These are phyloP conservation scores for Myiotriccus ornatus DNA, from an alignment of 2,797 vertebrate genomes.

Conservation along the genomic window DNA sequence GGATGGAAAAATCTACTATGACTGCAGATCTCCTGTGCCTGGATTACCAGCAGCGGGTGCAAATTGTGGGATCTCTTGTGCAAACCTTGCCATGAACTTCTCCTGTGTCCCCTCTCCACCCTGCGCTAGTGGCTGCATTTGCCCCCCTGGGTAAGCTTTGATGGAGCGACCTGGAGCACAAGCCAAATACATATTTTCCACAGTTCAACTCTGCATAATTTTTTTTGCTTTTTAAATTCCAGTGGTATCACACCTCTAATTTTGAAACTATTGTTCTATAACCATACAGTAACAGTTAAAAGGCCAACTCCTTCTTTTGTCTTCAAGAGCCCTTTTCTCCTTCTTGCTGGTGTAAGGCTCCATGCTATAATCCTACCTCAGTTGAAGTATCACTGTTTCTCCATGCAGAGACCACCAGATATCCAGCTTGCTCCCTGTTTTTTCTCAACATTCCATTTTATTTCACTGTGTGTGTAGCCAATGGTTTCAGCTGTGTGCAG, in stretches of 20 bases:
- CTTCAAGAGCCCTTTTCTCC: not conserved
- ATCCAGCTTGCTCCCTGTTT: not conserved
- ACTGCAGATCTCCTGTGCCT: conserved; percentile 88
- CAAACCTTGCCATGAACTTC: conserved; percentile 96
- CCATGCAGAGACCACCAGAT: not conserved
- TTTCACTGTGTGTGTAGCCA: not conserved
- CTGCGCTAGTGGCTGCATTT: conserved; percentile 93
- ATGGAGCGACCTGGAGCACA: not conserved
- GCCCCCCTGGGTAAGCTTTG: conserved; percentile 87
- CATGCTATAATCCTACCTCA: not conserved
- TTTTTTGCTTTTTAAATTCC: not conserved
- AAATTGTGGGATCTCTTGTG: conserved; percentile 91
- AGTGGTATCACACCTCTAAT: not conserved
- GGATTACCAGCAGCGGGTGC: conserved; percentile 83
- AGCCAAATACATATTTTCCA: not conserved
- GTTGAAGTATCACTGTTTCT: not conserved
- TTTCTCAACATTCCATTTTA: not conserved
- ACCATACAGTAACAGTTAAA: not conserved
- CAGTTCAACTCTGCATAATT: not conserved
- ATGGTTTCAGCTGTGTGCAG: not conserved
- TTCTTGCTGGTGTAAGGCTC: not conserved
- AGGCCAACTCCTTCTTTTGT: not conserved
- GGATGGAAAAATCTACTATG: conserved; percentile 92
- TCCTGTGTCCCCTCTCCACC: conserved; percentile 91
- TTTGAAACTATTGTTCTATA: not conserved